Base-by-base conservation (phyloP, 1,140 invertebrate species). In the Whitmania pigra region DNA sequence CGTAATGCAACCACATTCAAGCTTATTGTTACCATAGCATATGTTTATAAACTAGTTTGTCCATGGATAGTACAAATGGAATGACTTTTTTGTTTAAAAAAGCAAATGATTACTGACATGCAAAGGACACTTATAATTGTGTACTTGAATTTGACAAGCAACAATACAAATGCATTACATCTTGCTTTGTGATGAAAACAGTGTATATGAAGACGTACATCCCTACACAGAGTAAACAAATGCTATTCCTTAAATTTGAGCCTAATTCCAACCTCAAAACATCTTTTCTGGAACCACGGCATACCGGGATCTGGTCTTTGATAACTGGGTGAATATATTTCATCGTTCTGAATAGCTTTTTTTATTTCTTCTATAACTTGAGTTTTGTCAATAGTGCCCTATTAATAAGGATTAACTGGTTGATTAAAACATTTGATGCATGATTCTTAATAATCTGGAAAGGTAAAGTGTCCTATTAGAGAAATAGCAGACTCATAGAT, bases 291-390 rank as follows among this genome's bases (percentile, higher is more conserved):
- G 57, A 63, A 31, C 57, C 57, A 63, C 22, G 57, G 29, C 22
- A 31, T 25, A 18, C 3, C 7, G 1, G 22, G 57, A 31, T 22
- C 29, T 13, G 57, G 22, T 18, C 29, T 63, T 22, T 6, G 57
- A 63, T 11, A 4, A 31, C 1, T n/a, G 2, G 57, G 29, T 31
- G 22, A 31, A 17, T 63, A 63, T 63, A 63, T 63, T 31, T 63
- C 57, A 63, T 63, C 57, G 15, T 63, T 63, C 20, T 63, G 22
- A 7, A 63, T 63, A 31, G 57, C 57, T 63, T 63, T 63, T 31
- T 63, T 31, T 2, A 63, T 63, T 25, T 63, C 57, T 22, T 22
- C 4, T 17, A n/a, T 15, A 22, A 63, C 20, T 49, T 49, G 43
- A 11, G 15, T n/a, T 31, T 63, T 22, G 29, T 63, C 57, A 5